Evolutionary conservation across 2,888 invertebrate species (phyloP).

Genomic region (Lasioglossum marginatum): DNA sequence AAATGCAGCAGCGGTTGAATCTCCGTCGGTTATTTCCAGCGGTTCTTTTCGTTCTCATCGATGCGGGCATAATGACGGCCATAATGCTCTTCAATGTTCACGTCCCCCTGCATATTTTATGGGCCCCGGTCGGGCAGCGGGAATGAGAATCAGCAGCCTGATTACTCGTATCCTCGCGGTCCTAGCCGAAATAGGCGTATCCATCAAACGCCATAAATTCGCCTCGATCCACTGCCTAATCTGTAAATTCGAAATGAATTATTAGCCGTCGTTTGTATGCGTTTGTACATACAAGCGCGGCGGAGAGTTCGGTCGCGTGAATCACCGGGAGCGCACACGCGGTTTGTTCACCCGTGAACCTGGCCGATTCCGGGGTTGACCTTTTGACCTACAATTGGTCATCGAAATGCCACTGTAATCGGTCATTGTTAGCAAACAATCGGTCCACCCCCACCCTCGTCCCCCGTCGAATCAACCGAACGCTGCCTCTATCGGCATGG

Average conservation of each 20-base stretch:
- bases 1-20: not conserved
- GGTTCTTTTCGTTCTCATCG: not conserved
- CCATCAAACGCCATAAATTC: conserved; percentile 65
- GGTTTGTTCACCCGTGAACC: not conserved
- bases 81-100: not conserved
- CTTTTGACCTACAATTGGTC: conserved; percentile 58
- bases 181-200: conserved; percentile 35
- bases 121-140: not conserved
- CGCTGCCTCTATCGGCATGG: not conserved
- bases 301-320: conserved; percentile 12
- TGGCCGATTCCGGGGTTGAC: conserved; percentile 32
- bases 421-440: conserved; percentile 57
- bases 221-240: conserved; percentile 54
- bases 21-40: not conserved
- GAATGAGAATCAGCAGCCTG: conserved; percentile 41
- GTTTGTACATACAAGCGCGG: not conserved
- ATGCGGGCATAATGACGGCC: not conserved
- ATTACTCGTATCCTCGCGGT: conserved; percentile 52
- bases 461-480: not conserved
- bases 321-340: not conserved
- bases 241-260: conserved; percentile 71
- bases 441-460: not conserved
- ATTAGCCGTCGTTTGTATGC: conserved; percentile 49
- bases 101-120: conserved; percentile 34
- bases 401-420: conserved; percentile 61